Evolutionary conservation across 2,888 invertebrate species (phyloP).

Genomic region (Bellardia pandia): DNA sequence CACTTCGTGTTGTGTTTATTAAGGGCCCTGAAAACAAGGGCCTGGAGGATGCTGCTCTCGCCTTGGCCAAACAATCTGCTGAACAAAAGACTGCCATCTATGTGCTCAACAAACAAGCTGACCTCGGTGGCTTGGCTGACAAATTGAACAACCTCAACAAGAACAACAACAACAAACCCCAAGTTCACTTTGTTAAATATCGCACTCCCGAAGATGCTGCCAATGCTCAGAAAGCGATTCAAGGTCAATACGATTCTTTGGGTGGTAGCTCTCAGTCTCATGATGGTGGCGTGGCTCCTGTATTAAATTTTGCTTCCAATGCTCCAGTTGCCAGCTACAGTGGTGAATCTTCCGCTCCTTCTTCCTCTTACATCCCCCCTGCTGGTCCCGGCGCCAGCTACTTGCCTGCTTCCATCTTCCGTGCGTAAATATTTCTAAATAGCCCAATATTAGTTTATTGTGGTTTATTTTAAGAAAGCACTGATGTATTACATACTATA

Average conservation of each 20-base stretch:
- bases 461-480: conserved; percentile 7
- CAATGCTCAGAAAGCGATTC: conserved; percentile 81
- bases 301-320: conserved; percentile 78
- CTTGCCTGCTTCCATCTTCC: conserved; percentile 76
- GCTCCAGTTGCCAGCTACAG: conserved; percentile 29
- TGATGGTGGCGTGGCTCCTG: conserved; percentile 81
- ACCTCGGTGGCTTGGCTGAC: conserved; percentile 78
- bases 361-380: conserved; percentile 29
- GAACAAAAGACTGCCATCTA: conserved; percentile 82
- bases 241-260: conserved; percentile 81
- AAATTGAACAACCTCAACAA: conserved; percentile 79
- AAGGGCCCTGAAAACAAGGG: conserved; percentile 81
- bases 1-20: conserved; percentile 81
- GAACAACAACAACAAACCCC: conserved; percentile 78
- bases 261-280: conserved; percentile 79
- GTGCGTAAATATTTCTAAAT: conserved; percentile 14
- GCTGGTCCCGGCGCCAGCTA: conserved; percentile 76
- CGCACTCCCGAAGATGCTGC: conserved; percentile 81
- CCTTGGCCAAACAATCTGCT: conserved; percentile 79
- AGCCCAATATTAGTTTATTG: background rate
- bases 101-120: conserved; percentile 81
- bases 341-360: conserved; percentile 5
- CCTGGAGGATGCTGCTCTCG: conserved; percentile 78
- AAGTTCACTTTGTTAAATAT: conserved; percentile 82
- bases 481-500: conserved; percentile 8